Evolutionary conservation across 2,113 vertebrate species (phyloP).

Genomic region (Puntigrus tetrazona): DNA sequence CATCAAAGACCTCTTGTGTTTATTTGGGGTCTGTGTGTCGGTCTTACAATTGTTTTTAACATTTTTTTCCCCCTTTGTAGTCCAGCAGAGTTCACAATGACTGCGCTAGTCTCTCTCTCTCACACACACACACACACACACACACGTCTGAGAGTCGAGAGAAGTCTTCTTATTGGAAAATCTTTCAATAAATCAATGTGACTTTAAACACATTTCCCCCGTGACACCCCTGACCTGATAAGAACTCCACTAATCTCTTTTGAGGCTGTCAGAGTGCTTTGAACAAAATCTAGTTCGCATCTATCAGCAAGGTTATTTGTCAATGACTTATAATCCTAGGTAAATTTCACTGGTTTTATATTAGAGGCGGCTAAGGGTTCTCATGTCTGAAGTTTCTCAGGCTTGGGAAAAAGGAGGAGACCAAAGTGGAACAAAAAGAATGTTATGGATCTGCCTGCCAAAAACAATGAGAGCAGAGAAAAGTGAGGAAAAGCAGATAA

Average conservation of each 20-base stretch:
- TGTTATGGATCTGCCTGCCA: slow-evolving; percentile 75
- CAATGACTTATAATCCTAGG: slow-evolving; percentile 86
- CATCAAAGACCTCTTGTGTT: slow-evolving; percentile 56
- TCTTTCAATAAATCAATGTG: slow-evolving; percentile 88
- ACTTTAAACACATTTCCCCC: slow-evolving; percentile 85
- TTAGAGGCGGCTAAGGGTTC: slow-evolving; percentile 74
- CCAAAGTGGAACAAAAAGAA: slow-evolving; percentile 74
- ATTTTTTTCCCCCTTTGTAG: slow-evolving; percentile 54
- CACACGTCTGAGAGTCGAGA: slow-evolving; percentile 67
- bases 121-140: slow-evolving; percentile 26
- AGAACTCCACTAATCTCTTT: slow-evolving; percentile 85
- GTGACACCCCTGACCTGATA: slow-evolving; percentile 82
- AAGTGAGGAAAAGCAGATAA: slow-evolving; percentile 47
- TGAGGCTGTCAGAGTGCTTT: slow-evolving; percentile 84
- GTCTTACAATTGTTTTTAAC: slow-evolving; percentile 42
- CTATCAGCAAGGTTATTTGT: slow-evolving; percentile 87
- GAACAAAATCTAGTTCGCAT: slow-evolving; percentile 84
- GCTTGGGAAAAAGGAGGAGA: slow-evolving; percentile 76
- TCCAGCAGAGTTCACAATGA: slow-evolving; percentile 67
- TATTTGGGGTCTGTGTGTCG: slow-evolving; percentile 44
- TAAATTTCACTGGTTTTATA: slow-evolving; percentile 83
- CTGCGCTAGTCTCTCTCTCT: slow-evolving; percentile 19
- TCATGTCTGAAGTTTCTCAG: slow-evolving; percentile 81
- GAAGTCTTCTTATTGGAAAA: slow-evolving; percentile 82
- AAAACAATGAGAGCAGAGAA: slow-evolving; percentile 62